A percentile compares a stretch with the other conserved stretches of the same genome.
phyloP scores from a whole-genome alignment of 1,140 invertebrate genomes.

The Sesamia nonagrioides region DNA sequence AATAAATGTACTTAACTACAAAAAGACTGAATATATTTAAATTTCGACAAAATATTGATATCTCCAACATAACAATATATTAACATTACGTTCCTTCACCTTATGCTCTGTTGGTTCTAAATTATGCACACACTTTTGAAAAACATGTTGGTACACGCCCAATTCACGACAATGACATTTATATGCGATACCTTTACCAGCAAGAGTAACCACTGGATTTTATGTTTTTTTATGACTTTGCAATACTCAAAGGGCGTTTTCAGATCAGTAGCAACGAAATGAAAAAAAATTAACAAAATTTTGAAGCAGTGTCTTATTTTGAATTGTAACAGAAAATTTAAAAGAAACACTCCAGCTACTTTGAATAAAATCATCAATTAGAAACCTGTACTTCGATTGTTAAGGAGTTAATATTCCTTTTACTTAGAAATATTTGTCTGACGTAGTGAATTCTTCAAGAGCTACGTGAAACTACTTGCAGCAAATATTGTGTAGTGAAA shows the following conservation, averaged over 20 bases:
- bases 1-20: constrained; percentile 5
- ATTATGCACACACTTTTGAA: constrained; percentile 41
- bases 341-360: no score
- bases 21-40: neutral
- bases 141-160: constrained; percentile 34
- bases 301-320: no score
- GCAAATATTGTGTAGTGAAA: constrained; percentile 35
- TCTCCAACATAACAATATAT: neutral
- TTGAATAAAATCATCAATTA: neutral
- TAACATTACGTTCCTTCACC: constrained; percentile 41
- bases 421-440: neutral
- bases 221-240: constrained; percentile 4
- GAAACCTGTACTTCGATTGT: neutral
- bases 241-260: neutral
- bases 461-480: constrained; percentile 18
- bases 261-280: no score
- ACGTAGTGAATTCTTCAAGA: constrained; percentile 19
- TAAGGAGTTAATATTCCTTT: neutral
- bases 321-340: no score
- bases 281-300: no score
- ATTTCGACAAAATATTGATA: neutral
- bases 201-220: constrained; percentile 21
- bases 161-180: constrained; percentile 41
- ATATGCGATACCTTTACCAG: neutral
- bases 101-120: constrained; percentile 38